Conservation (phyloP, 1,140 invertebrate species). For the Branchinecta lynchi region DNA sequence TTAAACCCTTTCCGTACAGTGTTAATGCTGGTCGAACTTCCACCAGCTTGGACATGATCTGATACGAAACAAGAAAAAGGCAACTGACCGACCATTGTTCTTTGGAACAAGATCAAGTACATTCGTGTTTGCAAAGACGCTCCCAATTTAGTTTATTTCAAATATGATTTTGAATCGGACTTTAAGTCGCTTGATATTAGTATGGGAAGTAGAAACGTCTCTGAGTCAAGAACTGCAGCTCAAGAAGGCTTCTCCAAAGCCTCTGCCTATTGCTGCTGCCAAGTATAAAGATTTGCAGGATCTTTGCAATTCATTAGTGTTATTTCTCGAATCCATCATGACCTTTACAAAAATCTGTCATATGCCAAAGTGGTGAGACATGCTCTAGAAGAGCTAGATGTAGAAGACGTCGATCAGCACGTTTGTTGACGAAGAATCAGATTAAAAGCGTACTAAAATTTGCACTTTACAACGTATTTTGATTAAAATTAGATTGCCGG, state of each 20-base stretch:
- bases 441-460: background rate
- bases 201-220: too few relatives aligned
- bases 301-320: background rate
- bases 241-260: too few relatives aligned
- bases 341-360: constrained; percentile 2
- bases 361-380: constrained; percentile 6
- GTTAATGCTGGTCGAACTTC: too few relatives aligned
- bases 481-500: constrained; percentile 2
- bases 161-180: constrained; percentile 9
- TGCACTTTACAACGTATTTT: constrained; percentile 9
- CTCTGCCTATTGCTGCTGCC: too few relatives aligned
- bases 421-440: constrained; percentile 5
- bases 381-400: constrained; percentile 8
- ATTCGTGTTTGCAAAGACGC: background rate
- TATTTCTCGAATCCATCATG: constrained; percentile 9
- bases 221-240: too few relatives aligned
- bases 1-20: too few relatives aligned
- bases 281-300: background rate
- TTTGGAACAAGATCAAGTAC: constrained; percentile 9
- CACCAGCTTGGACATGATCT: constrained; percentile 1
- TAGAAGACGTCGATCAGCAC: constrained; percentile 1
- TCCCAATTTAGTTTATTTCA: constrained; percentile 10
- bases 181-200: too few relatives aligned
- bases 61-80: constrained; percentile 6
- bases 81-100: constrained; percentile 1